Evolutionary conservation across 92 coral and sea anemone species (phyloP).

Genomic region (Scolanthus callimorphus): DNA sequence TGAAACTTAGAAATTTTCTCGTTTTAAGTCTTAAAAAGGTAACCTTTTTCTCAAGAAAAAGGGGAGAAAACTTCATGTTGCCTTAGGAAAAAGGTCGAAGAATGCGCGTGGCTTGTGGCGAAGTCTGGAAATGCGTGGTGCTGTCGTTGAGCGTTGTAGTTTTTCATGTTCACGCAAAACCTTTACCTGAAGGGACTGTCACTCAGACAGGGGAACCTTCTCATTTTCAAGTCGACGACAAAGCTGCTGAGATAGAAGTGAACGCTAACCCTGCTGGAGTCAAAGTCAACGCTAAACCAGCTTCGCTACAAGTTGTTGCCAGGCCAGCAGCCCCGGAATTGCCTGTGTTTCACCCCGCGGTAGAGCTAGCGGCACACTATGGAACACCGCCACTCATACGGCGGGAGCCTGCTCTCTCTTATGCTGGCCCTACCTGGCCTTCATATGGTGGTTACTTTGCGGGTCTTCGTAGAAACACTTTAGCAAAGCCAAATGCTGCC

Average conservation of each 20-base stretch:
- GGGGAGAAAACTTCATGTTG: constrained; percentile 1
- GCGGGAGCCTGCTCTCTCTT: constrained; percentile 63
- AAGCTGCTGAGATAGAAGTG: constrained; percentile 97
- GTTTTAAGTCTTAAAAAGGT: not conserved
- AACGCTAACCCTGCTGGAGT: constrained; percentile 99
- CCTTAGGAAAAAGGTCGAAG: not conserved
- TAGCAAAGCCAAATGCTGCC: constrained; percentile 61
- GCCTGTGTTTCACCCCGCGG: constrained; percentile 90
- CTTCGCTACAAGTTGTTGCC: constrained; percentile 96
- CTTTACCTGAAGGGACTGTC: constrained; percentile 70
- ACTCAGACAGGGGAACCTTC: constrained; percentile 97
- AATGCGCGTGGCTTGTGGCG: too few species aligned
- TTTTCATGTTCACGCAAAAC: constrained; percentile 10
- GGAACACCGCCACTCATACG: constrained; percentile 71
- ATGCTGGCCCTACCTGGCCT: constrained; percentile 20
- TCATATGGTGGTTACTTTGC: constrained; percentile 63
- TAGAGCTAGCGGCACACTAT: constrained; percentile 87
- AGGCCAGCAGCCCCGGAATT: constrained; percentile 95
- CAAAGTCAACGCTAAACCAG: constrained; percentile 97
- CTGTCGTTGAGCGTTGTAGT: constrained; percentile 9
- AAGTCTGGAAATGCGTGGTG: not conserved
- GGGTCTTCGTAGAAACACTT: constrained; percentile 67
- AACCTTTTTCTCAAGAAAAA: not conserved
- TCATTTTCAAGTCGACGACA: constrained; percentile 99
- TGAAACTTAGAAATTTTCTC: not conserved